phyloP scores from a whole-genome alignment of 2,888 invertebrate genomes.

The Mythimna albipuncta region DNA sequence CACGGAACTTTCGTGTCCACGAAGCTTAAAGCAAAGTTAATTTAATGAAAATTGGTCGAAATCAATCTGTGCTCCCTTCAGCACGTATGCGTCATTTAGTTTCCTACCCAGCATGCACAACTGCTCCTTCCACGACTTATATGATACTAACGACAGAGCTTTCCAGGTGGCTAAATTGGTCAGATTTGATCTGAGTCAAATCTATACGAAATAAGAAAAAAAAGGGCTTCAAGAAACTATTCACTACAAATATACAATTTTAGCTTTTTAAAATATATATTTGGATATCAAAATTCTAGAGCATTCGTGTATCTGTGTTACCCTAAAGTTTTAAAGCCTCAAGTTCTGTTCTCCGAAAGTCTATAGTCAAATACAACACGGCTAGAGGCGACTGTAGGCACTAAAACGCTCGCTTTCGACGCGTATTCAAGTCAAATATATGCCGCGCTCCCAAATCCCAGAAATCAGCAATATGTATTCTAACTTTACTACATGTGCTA shows the following conservation, averaged over 20 bases:
- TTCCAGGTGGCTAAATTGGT: no score
- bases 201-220: no score
- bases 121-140: no score
- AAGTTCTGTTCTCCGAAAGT: constrained; percentile 8
- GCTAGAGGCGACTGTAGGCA: neutral
- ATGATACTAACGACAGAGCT: no score
- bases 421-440: constrained; percentile 19
- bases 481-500: constrained; percentile 25
- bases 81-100: no score
- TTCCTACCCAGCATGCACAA: no score
- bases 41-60: no score
- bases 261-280: neutral
- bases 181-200: no score
- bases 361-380: constrained; percentile 36
- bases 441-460: constrained; percentile 1
- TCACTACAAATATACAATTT: neutral
- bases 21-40: no score
- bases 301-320: constrained; percentile 10
- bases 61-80: no score
- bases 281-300: neutral
- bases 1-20: no score
- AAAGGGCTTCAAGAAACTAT: no score
- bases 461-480: constrained; percentile 53
- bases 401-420: neutral
- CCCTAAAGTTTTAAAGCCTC: neutral